Base-by-base conservation (phyloP, 1,140 invertebrate species). In the Drosophila tristis region DNA sequence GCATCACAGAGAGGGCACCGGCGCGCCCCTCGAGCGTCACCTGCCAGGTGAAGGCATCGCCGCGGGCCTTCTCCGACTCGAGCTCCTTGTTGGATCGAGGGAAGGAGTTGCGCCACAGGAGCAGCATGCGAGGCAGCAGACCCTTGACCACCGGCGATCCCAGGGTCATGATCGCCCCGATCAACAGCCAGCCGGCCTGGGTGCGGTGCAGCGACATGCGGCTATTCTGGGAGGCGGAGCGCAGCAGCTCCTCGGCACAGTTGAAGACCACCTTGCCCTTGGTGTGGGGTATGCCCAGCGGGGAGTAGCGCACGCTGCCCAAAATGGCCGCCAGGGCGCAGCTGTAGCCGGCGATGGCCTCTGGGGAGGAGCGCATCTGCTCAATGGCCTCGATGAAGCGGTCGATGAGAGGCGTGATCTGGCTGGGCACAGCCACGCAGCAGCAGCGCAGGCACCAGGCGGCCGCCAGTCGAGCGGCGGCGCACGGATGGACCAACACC, bases 1-100 rank as follows among this genome's bases (percentile, higher is more conserved):
- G 96, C 95, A 99, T 97, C 0, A 97, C 97, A 13, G 98, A 98
- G 4, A 99, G 92, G 9, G 99, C 99, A 0, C 99, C 99, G 13
- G 98, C 97, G 60, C 99, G 94, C 13, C 98, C 98, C 94, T 99
- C 98, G 49, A 99, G 93, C 2, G 98, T 99, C 16, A 99, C 97
- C 94, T 99, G 98, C 99, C 99, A 99, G 44, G 98, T 99, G 92
- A 99, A 99, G 0, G 98, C 97, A 94, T 99, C 99, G 6, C 99
- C 99, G 65, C 98, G 94, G 0, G 97, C 96, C 91, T 99, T 99
- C 93, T 99, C 98, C 6, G 97, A 98, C 89, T 99, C 98, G 20
- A 99, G 93, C 92, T 99, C 98, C 91, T 99, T 99, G 29, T 95
- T 95, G 0, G 98, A 99, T 45, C 98, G 94, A 0, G 99, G 98